These are phyloP conservation scores for Diplazon laetatorius DNA, from an alignment of 2,888 invertebrate species.

Conservation along the genomic window DNA sequence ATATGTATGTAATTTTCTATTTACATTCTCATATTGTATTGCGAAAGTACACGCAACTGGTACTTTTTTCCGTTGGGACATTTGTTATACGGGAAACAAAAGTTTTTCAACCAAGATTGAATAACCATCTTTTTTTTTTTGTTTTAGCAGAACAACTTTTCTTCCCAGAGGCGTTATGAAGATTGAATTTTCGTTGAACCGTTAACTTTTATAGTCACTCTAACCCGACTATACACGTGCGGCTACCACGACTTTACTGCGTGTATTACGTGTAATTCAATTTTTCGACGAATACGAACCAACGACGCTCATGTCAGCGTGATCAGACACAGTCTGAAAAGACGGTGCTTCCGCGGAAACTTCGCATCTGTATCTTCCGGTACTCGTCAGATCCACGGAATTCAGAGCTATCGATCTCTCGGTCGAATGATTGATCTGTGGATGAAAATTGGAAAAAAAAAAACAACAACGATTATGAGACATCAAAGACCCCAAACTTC, in stretches of 20 bases:
- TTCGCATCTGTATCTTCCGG: slow-evolving; percentile 88
- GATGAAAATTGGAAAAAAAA: neutral
- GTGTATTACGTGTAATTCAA: neutral
- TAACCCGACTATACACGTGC: neutral
- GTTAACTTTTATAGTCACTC: neutral
- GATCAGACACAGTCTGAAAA: slow-evolving; percentile 88
- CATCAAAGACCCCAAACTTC: neutral
- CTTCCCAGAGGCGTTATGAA: too few species aligned
- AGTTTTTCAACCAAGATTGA: too few species aligned
- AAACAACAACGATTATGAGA: neutral
- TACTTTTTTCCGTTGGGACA: too few species aligned
- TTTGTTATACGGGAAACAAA: too few species aligned
- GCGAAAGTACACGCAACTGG: too few species aligned
- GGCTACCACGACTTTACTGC: neutral
- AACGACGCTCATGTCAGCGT: slow-evolving; percentile 87
- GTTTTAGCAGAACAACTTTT: too few species aligned
- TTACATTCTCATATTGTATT: too few species aligned
- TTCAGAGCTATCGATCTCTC: slow-evolving; percentile 87
- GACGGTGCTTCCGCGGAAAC: slow-evolving; percentile 89
- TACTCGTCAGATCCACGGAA: slow-evolving; percentile 86
- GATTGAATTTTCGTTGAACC: neutral
- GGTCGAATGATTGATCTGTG: slow-evolving; percentile 87
- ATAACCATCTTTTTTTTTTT: too few species aligned
- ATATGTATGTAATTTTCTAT: too few species aligned
- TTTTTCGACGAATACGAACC: slow-evolving; percentile 83